Base-by-base conservation (phyloP, 1,140 invertebrate species). In the Vanessa atalanta region DNA sequence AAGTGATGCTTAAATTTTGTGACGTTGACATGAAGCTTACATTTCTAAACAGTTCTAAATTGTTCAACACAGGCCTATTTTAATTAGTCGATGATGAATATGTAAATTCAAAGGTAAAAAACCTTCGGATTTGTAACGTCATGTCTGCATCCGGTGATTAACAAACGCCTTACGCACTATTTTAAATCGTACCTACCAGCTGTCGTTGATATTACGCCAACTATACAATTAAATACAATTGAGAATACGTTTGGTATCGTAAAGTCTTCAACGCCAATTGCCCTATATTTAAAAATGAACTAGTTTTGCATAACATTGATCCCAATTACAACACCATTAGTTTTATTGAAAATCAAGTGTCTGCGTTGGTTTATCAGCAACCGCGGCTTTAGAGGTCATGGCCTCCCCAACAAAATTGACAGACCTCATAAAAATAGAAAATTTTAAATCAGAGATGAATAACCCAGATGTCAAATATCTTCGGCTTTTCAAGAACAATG, bases 171-270 rank as follows among this genome's bases (percentile, higher is more conserved):
- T 55, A 47, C 50, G 37, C 16, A 47, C 67, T 60, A 48, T 69
- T 60, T 47, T 47, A 69, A 48, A 43, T 47, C 55, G 15, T 48
- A 37, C 51, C 23, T 43, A 69, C 53, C 53, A 61, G 57, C 57
- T 61, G 57, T 61, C 37, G 57, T 61, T 61, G 57, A 61, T 26
- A 23, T 61, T 61, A 37, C 57, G 57, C 57, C 26, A 61, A 61
- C 31, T 16, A 61, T 9, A 61, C 20, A n/a, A 61, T 61, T 20
- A n/a, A 57, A 37, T 14, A 66, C 16, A 66, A 66, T 50, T 66
- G 50, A 26, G 12, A 57, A 37, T 5, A 66, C 16, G 50, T 51
- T 50, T 66, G 50, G 12, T 66, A n/a, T 51, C 20, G 47, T 51
- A 26, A 65, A 66, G 37, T 5, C 37, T 43, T 43, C 37, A 43